A percentile compares a stretch with the other conserved stretches of the same genome.
phyloP scores from a whole-genome alignment of 2,888 invertebrate genomes.

The Diploptera punctata region DNA sequence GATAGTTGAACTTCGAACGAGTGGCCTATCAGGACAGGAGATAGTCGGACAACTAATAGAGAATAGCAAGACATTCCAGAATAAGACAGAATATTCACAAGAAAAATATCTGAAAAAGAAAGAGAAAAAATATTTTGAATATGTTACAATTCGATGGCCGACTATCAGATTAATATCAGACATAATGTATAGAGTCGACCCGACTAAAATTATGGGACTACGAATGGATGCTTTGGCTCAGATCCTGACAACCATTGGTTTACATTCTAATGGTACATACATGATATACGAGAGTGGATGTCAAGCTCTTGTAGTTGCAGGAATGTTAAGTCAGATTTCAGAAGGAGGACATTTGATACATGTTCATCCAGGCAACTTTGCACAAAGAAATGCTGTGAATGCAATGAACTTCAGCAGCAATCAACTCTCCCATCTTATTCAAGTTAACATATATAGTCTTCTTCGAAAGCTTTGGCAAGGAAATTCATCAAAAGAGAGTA shows the following conservation, averaged over 20 bases:
- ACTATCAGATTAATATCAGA: constrained; percentile 82
- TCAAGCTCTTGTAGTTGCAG: constrained; percentile 82
- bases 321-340: constrained; percentile 80
- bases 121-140: constrained; percentile 90
- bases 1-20: constrained; percentile 78
- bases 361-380: constrained; percentile 81
- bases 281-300: constrained; percentile 89
- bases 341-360: constrained; percentile 71
- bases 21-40: constrained; percentile 77
- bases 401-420: constrained; percentile 81
- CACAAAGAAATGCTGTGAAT: constrained; percentile 77
- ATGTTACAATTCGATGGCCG: constrained; percentile 79
- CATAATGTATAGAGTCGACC: constrained; percentile 82
- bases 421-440: constrained; percentile 72
- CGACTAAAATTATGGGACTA: constrained; percentile 75
- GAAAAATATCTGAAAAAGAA: constrained; percentile 96
- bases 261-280: constrained; percentile 73
- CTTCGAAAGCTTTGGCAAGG: constrained; percentile 62
- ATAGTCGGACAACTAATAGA: constrained; percentile 88
- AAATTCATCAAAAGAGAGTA: neutral
- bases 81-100: constrained; percentile 91
- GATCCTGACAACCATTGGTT: constrained; percentile 80
- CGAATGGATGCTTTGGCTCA: constrained; percentile 90
- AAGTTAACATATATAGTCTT: constrained; percentile 79
- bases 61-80: constrained; percentile 88